Conservation (phyloP, 2,888 invertebrate species). For the Keiferia lycopersicella region DNA sequence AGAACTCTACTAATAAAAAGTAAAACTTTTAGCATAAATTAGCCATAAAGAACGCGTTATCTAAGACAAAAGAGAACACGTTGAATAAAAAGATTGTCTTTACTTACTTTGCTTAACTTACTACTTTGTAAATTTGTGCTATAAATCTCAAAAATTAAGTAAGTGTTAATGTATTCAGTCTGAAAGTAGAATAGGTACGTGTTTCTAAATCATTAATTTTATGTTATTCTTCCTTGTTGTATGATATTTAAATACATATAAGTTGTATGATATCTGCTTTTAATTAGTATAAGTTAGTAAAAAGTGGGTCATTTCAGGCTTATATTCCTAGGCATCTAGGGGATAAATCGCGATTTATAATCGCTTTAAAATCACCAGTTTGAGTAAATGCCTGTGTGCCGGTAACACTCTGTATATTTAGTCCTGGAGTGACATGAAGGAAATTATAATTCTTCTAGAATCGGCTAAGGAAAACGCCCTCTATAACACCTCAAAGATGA, state of each 20-base stretch:
- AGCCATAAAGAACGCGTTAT: conserved; percentile 1
- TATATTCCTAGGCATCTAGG: too few species aligned
- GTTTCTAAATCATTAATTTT: conserved; percentile 9
- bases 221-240: background rate
- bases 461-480: too few species aligned
- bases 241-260: background rate
- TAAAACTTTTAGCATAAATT: background rate
- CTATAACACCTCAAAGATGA: too few species aligned
- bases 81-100: background rate
- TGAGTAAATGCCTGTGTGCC: too few species aligned
- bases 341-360: too few species aligned
- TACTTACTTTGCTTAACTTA: background rate
- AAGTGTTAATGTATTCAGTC: conserved; percentile 8
- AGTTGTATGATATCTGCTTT: too few species aligned
- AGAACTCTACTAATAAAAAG: background rate
- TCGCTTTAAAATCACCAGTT: too few species aligned
- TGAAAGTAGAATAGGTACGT: background rate
- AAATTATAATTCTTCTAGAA: too few species aligned
- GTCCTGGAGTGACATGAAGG: too few species aligned
- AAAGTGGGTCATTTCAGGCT: too few species aligned
- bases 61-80: background rate
- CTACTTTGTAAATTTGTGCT: background rate
- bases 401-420: too few species aligned
- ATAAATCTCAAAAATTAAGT: conserved; percentile 7
- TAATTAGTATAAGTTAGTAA: too few species aligned